A percentile compares a stretch with the other conserved stretches of the same genome.
Conservation (phyloP, 1,140 invertebrate genomes). For the Chionoecetes opilio region DNA sequence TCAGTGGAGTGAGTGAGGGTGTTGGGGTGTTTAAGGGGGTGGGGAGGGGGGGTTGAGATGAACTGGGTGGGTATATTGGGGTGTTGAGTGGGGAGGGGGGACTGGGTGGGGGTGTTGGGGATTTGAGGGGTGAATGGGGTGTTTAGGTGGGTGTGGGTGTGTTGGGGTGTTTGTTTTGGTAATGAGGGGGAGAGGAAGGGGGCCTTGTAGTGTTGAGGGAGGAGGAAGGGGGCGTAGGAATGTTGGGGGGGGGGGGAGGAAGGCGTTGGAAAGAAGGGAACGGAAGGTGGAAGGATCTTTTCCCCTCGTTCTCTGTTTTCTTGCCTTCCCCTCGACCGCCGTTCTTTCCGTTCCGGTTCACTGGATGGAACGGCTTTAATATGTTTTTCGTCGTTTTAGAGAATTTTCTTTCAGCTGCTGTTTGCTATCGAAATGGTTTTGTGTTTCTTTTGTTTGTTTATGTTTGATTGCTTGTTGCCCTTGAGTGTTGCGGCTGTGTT, state of each 20-base stretch:
- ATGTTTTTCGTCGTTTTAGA: background rate
- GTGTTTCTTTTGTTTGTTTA: constrained; percentile 16
- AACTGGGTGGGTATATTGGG: no score
- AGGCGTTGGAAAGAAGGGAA: background rate
- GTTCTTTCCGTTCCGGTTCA: background rate
- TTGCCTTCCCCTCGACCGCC: background rate
- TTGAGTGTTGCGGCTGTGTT: background rate
- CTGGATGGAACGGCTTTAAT: background rate
- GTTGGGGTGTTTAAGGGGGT: background rate
- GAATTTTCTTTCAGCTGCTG: background rate
- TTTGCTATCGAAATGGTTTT: constrained; percentile 9
- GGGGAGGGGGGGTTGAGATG: no score
- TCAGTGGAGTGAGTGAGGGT: background rate
- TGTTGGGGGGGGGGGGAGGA: background rate
- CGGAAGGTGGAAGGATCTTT: background rate
- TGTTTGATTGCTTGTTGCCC: background rate
- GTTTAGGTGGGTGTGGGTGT: no score
- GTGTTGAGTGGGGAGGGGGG: background rate
- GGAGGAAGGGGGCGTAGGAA: no score
- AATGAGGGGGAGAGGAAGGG: no score
- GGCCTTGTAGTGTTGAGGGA: no score
- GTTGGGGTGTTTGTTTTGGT: no score
- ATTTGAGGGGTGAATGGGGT: no score
- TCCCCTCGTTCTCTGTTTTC: background rate
- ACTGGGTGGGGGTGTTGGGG: no score